Evolutionary conservation across 2,113 vertebrate species (phyloP).

Genomic region (Lophotis ruficrista): DNA sequence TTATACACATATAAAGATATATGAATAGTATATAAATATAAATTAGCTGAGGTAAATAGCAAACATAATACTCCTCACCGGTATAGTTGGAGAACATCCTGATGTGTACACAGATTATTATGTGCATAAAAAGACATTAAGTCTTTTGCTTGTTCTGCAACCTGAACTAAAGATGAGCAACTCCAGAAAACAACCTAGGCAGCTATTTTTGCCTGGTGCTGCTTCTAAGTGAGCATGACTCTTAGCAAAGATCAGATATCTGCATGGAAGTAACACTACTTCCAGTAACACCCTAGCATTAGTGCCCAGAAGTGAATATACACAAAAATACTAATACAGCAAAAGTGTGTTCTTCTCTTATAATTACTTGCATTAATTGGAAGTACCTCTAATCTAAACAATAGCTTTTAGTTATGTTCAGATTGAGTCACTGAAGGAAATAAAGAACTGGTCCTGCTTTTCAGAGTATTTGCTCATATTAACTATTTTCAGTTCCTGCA

Average conservation of each 20-base stretch:
- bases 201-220: not conserved
- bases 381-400: not conserved
- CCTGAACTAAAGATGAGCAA: not conserved
- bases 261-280: not conserved
- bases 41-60: not conserved
- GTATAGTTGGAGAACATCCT: not conserved
- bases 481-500: not conserved
- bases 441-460: not conserved
- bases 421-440: not conserved
- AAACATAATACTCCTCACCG: not conserved
- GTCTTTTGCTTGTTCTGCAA: not conserved
- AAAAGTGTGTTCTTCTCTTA: not conserved
- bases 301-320: not conserved
- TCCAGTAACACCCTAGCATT: not conserved
- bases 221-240: not conserved
- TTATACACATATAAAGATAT: not conserved
- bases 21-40: not conserved
- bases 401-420: not conserved
- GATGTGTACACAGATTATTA: not conserved
- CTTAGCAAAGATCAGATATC: not conserved
- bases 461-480: not conserved
- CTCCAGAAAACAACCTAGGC: not conserved
- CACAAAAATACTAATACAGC: not conserved
- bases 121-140: not conserved
- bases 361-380: not conserved